A percentile compares a stretch with the other conserved stretches of the same genome.
Evolutionary conservation across 2,888 invertebrate genomes (phyloP).

Genomic region (Acrobasis repandana): DNA sequence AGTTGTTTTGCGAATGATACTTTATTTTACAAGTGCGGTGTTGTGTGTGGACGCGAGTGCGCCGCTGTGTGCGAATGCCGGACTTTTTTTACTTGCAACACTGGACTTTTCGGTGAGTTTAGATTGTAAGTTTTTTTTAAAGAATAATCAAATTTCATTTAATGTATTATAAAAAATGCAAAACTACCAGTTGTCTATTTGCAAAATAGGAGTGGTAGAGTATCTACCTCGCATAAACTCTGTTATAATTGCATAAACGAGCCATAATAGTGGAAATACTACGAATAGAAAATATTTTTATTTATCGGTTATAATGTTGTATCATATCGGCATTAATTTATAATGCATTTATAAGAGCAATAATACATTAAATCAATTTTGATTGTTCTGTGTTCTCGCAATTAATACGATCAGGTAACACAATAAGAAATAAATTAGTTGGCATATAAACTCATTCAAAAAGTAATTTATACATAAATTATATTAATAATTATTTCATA

Average conservation of each 20-base stretch:
- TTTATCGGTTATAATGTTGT: too few relatives aligned
- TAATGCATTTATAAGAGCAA: neutral
- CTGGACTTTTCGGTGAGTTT: slow-evolving; percentile 54
- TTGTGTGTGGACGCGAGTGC: slow-evolving; percentile 75
- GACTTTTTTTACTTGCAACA: slow-evolving; percentile 45
- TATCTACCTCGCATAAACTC: too few relatives aligned
- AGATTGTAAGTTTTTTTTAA: slow-evolving; percentile 21
- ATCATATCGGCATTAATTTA: too few relatives aligned
- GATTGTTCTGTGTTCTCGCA: neutral
- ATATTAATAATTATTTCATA: neutral
- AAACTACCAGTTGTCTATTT: too few relatives aligned
- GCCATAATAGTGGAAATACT: too few relatives aligned
- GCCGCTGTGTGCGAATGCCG: slow-evolving; percentile 58
- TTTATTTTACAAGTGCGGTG: slow-evolving; percentile 75
- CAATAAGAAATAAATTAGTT: neutral
- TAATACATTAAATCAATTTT: neutral
- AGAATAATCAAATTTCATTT: neutral
- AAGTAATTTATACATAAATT: too few relatives aligned
- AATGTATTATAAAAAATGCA: too few relatives aligned
- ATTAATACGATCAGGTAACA: neutral
- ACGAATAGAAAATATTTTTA: too few relatives aligned
- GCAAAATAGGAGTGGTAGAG: too few relatives aligned
- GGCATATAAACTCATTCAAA: neutral
- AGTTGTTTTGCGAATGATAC: slow-evolving; percentile 82
- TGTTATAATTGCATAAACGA: too few relatives aligned